Conservation (phyloP, 1,140 invertebrate species). For the Ylistrum balloti region DNA sequence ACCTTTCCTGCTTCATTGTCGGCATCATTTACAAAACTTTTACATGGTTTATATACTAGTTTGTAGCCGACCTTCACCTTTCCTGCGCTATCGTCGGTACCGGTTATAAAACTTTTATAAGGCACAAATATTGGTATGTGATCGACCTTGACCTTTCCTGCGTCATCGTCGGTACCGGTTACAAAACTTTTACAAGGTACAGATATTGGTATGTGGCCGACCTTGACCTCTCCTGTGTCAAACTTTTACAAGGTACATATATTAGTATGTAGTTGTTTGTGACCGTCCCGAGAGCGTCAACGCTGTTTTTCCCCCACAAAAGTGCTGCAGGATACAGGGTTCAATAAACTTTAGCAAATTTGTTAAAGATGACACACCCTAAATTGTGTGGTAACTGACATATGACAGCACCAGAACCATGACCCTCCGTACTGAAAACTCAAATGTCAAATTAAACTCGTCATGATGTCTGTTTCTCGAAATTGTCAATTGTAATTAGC, state of each 20-base stretch:
- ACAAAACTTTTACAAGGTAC: too few species aligned
- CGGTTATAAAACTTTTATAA: too few species aligned
- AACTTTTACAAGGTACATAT: too few species aligned
- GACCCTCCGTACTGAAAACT: neutral
- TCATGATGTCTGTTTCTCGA: neutral
- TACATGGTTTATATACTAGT: too few species aligned
- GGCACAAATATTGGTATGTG: too few species aligned
- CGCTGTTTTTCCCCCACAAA: neutral
- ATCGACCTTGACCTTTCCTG: neutral
- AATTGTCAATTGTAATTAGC: neutral
- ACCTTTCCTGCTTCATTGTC: too few species aligned
- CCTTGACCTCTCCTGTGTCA: neutral
- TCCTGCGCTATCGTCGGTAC: too few species aligned
- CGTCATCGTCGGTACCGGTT: too few species aligned
- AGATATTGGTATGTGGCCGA: neutral
- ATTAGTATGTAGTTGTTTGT: too few species aligned
- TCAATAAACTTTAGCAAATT: constrained; percentile 19
- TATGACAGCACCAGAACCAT: neutral
- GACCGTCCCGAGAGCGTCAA: neutral
- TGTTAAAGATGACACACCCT: constrained; percentile 12
- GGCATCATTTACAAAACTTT: too few species aligned
- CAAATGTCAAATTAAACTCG: neutral
- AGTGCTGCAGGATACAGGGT: neutral
- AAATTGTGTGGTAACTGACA: neutral
- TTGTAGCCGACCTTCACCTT: too few species aligned